These are phyloP conservation scores for Drosophila nigrodunni DNA, from an alignment of 1,140 invertebrate species.

Conservation along the genomic window DNA sequence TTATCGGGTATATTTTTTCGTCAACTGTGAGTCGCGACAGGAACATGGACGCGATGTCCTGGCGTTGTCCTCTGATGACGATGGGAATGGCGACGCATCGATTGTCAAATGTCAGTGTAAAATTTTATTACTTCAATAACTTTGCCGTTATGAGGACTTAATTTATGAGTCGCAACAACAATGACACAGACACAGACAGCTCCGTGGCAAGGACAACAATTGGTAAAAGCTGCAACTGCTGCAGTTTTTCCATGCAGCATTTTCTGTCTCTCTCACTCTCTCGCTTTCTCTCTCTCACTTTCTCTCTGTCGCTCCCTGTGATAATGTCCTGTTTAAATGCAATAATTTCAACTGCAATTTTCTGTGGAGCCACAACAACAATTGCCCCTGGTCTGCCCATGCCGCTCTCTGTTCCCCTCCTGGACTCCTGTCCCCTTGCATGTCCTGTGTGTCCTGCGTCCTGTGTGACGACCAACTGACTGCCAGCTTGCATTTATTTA, in stretches of 20 bases:
- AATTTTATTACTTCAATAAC: conserved; percentile 83
- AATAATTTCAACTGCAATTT: conserved; percentile 82
- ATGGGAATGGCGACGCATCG: conserved; percentile 66
- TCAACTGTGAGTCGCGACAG: conserved; percentile 23
- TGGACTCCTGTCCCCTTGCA: conserved; percentile 14
- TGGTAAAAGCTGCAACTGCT: conserved; percentile 72
- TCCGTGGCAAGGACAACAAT: conserved; percentile 54
- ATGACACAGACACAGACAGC: conserved; percentile 31
- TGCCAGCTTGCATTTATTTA: conserved; percentile 83
- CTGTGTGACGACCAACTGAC: conserved; percentile 79
- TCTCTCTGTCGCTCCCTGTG: conserved; percentile 32
- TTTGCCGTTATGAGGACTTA: conserved; percentile 82
- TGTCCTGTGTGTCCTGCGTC: conserved; percentile 48
- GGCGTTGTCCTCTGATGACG: conserved; percentile 27
- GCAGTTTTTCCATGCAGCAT: conserved; percentile 65
- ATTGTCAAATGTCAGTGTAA: conserved; percentile 79
- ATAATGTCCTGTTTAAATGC: conserved; percentile 83
- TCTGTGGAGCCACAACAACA: conserved; percentile 42
- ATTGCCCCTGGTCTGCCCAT: background rate
- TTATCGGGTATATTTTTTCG: conserved; percentile 28
- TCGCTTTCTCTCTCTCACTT: conserved; percentile 14
- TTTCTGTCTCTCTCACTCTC: conserved; percentile 37
- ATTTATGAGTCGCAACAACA: conserved; percentile 76
- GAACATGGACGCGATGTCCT: conserved; percentile 18
- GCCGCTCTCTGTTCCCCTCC: conserved; percentile 18